Evolutionary conservation across 2,113 vertebrate species (phyloP), one percentile per base, ranked within the genome.

Genomic region (Stomatorhinus ivindoensis): DNA sequence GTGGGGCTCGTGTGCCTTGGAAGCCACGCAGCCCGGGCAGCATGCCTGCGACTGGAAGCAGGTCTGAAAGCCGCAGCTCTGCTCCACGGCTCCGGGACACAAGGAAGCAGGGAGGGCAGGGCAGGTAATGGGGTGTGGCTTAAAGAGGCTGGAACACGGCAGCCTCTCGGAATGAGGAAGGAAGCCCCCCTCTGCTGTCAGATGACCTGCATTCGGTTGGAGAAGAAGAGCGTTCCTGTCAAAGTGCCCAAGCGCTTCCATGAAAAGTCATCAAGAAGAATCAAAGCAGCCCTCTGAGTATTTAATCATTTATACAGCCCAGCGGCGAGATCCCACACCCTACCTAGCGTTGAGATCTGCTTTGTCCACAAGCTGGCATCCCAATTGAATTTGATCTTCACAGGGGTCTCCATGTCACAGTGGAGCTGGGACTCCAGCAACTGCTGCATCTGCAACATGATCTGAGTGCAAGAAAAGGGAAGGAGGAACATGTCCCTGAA

Each of bases 311-410:
- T 27, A 47, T 48, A 24, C 82, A 46, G 24, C 44, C 3, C 9
- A 47, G 9, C 15, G 44, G 24, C 44, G 31, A 44, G 51, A n/a
- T 2, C 19, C 6, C 53, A 11, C 90, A 55, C 85, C 44, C 73
- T 94, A 99, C 98, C 98, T 89, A 99, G 93, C 91, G 91, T 96
- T 91, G 98, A 97, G 89, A 99, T 95, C 89, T 99, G 97, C 92
- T 99, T 98, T 17, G 96, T 98, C 98, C 98, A 99, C 92, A 97
- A 98, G 91, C 97, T 97, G n/a, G 97, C 97, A 90, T 99, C 98
- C 98, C 98, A 99, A 90, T 97, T 96, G 92, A 99, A 99, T 90
- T 96, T 97, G 91, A 99, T 97, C 93, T 96, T 99, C 90, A 97
- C 93, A n/a, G 97, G 97, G 89, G 95, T 95, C 89, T 95, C 96